Base-by-base conservation (phyloP, 2,113 vertebrate species). In the Toxotes jaculatrix region DNA sequence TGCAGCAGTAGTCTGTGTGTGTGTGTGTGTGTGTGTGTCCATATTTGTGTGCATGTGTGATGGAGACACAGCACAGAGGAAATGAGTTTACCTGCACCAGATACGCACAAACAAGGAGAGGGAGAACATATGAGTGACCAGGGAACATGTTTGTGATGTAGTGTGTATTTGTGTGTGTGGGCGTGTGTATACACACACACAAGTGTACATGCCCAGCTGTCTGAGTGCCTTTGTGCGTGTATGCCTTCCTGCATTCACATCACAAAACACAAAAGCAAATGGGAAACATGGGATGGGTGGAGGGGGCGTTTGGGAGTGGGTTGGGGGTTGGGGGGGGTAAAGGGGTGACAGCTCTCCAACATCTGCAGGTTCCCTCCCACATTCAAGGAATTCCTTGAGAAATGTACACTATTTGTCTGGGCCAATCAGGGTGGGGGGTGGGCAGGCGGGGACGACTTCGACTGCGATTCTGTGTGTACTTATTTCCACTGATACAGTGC, bases 291-390 rank as follows among this genome's bases (percentile, higher is more conserved):
- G 73, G 56, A 57, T 1, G 68, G 77, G 86, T 19, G 83, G 53
- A 71, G 65, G 72, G 5, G 2, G 40, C 55, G 19, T 64, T 51
- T 67, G 82, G 82, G 79, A 77, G 31, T 74, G 47, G 55, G 65
- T 17, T 32, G 56, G n/a, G 47, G 55, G 65, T 17, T 32, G 43
- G 65, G 65, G 17, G 59, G n/a, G 32, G 32, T 51, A 12, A 13
- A 21, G 16, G 67, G 21, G 43, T 76, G 86, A 77, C 68, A 53
- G 63, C 53, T 65, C 49, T 74, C 61, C 43, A 74, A 83, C 83
- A 91, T 92, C 88, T 89, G 89, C 84, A 87, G 69, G 69, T 59
- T 85, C 79, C 84, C 90, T 87, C 89, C 90, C 85, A 91, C 86
- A 90, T 91, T 89, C 83, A 89, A 79, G 87, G 88, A 69, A 90